phyloP scores from a whole-genome alignment of 1,140 invertebrate species.

The Zaprionus davidi region DNA sequence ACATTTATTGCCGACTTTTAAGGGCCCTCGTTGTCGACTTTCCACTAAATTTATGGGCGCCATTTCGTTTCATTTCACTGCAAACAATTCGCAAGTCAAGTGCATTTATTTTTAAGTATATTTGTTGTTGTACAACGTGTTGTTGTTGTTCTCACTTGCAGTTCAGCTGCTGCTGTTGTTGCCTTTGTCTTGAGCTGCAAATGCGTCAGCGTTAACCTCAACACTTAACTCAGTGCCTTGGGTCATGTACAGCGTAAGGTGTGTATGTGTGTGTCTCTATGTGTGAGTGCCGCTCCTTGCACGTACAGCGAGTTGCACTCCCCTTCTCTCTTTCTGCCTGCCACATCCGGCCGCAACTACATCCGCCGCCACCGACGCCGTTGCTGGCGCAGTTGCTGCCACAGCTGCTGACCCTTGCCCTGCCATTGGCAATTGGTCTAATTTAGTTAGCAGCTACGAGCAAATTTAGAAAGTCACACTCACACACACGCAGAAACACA shows the following conservation, averaged over 20 bases:
- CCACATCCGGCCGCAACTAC: slow-evolving; percentile 64
- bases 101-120: slow-evolving; percentile 75
- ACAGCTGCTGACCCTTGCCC: slow-evolving; percentile 54
- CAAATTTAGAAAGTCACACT: slow-evolving; percentile 55
- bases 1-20: slow-evolving; percentile 73
- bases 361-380: slow-evolving; percentile 36
- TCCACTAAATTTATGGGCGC: slow-evolving; percentile 72
- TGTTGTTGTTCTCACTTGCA: neutral
- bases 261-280: neutral
- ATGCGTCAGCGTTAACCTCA: slow-evolving; percentile 76
- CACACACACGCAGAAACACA: slow-evolving; percentile 39
- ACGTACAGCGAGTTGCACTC: neutral
- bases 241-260: slow-evolving; percentile 28
- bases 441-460: slow-evolving; percentile 59
- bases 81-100: slow-evolving; percentile 69
- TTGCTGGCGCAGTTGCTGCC: slow-evolving; percentile 28
- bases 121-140: slow-evolving; percentile 11
- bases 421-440: slow-evolving; percentile 49
- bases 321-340: slow-evolving; percentile 10
- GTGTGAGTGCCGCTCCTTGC: slow-evolving; percentile 28
- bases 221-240: slow-evolving; percentile 51
- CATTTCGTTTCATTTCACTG: slow-evolving; percentile 60
- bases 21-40: slow-evolving; percentile 50
- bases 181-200: slow-evolving; percentile 20
- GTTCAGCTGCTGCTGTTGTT: slow-evolving; percentile 1